A percentile compares a stretch with the other conserved stretches of the same genome.
These are phyloP conservation scores for Plectrocnemia conspersa DNA, from an alignment of 1,140 invertebrate genomes.

Conservation along the genomic window DNA sequence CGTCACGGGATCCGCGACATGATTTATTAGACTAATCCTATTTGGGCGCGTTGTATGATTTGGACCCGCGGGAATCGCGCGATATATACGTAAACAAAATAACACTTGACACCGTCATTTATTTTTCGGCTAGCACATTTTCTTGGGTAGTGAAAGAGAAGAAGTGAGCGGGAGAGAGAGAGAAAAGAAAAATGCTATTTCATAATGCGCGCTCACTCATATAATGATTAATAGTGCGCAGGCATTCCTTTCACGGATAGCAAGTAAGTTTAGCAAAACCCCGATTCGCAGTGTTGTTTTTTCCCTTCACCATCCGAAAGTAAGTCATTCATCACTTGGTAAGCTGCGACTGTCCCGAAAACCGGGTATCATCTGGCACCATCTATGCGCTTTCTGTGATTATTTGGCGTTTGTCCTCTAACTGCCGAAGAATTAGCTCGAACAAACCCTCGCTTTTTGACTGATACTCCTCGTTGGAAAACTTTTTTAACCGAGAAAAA, in stretches of 20 bases:
- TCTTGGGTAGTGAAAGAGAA: conserved; percentile 18
- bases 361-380: conserved; percentile 22
- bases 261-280: conserved; percentile 4
- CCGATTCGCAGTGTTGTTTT: conserved; percentile 2
- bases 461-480: no score
- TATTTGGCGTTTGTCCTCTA: no score
- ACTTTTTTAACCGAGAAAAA: no score
- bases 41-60: conserved; percentile 6
- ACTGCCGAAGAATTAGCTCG: no score
- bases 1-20: conserved; percentile 11
- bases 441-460: no score
- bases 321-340: conserved; percentile 23
- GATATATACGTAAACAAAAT: conserved; percentile 27
- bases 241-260: conserved; percentile 19
- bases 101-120: conserved; percentile 23
- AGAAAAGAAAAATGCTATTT: conserved; percentile 22
- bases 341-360: conserved; percentile 23
- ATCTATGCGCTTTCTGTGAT: conserved; percentile 15
- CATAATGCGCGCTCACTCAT: conserved; percentile 23
- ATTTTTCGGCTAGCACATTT: conserved; percentile 22
- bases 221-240: conserved; percentile 26
- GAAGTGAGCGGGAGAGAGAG: conserved; percentile 22
- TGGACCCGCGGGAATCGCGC: conserved; percentile 6
- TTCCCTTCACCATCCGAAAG: no score
- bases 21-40: conserved; percentile 27